Evolutionary conservation across 2,797 vertebrate genomes (phyloP).

Genomic region (Silurus lanzhouensis): DNA sequence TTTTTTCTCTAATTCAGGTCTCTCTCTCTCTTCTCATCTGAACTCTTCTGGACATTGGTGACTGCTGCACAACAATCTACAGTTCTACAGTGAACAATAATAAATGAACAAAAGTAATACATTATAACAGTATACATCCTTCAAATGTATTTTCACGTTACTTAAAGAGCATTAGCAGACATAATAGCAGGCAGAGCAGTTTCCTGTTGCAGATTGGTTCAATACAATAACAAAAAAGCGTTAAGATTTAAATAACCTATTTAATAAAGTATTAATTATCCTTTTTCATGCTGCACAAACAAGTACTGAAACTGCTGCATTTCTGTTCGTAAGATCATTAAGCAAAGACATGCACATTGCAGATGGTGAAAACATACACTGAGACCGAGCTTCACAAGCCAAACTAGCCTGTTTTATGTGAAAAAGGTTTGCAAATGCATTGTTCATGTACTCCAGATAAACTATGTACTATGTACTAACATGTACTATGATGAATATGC

Average conservation of each 20-base stretch:
- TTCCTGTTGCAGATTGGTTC: constrained; percentile 48
- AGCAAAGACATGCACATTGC: constrained; percentile 53
- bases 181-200: constrained; percentile 59
- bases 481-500: not conserved
- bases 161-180: constrained; percentile 57
- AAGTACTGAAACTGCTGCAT: constrained; percentile 50
- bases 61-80: constrained; percentile 11
- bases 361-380: constrained; percentile 20
- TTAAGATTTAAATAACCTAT: constrained; percentile 32
- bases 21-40: not conserved
- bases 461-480: not conserved
- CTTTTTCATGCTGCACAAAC: constrained; percentile 61
- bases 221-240: constrained; percentile 53
- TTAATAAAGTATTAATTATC: constrained; percentile 51
- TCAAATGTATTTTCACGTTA: constrained; percentile 72
- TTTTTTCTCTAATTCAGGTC: too few relatives aligned
- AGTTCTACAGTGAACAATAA: not conserved
- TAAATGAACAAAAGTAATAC: constrained; percentile 9
- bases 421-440: constrained; percentile 1
- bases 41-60: not conserved
- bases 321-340: constrained; percentile 47
- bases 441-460: not conserved
- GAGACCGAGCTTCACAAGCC: constrained; percentile 16
- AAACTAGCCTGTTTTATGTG: constrained; percentile 12
- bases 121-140: constrained; percentile 29